A percentile compares a stretch with the other conserved stretches of the same genome.
phyloP scores from a whole-genome alignment of 2,797 vertebrate genomes.

The Xiphophorus birchmanni region DNA sequence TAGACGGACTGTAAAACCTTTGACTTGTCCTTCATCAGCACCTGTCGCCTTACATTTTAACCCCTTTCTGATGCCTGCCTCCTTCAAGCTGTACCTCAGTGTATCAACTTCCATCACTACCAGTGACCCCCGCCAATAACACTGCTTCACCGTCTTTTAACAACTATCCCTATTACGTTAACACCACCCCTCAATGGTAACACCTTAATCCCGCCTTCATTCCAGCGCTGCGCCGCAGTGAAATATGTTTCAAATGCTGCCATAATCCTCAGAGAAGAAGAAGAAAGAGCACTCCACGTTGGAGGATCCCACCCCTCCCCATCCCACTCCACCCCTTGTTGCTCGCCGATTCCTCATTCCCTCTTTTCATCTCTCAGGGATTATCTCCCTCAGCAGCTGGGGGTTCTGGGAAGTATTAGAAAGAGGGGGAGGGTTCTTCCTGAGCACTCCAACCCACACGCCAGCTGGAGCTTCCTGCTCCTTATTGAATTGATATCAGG shows the following conservation, averaged over 20 bases:
- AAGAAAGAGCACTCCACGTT: conserved; percentile 73
- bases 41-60: background rate
- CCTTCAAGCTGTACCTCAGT: conserved; percentile 17
- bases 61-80: background rate
- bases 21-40: conserved; percentile 4
- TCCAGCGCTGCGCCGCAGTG: conserved; percentile 38
- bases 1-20: background rate
- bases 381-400: conserved; percentile 72
- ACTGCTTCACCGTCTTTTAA: conserved; percentile 55
- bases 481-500: conserved; percentile 59
- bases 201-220: conserved; percentile 65
- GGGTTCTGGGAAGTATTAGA: conserved; percentile 82
- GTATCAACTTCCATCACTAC: conserved; percentile 10
- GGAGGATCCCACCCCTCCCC: conserved; percentile 70
- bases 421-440: conserved; percentile 47
- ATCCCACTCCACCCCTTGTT: conserved; percentile 26
- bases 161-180: conserved; percentile 54
- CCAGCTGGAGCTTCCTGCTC: conserved; percentile 27
- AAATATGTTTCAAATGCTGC: conserved; percentile 81
- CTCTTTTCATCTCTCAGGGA: conserved; percentile 83
- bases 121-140: conserved; percentile 43
- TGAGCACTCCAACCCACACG: conserved; percentile 7
- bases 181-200: conserved; percentile 70
- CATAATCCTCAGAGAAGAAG: conserved; percentile 75
- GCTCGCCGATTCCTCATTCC: conserved; percentile 62